Evolutionary conservation across 2,888 invertebrate species (phyloP).

Genomic region (Drosophila conformis): DNA sequence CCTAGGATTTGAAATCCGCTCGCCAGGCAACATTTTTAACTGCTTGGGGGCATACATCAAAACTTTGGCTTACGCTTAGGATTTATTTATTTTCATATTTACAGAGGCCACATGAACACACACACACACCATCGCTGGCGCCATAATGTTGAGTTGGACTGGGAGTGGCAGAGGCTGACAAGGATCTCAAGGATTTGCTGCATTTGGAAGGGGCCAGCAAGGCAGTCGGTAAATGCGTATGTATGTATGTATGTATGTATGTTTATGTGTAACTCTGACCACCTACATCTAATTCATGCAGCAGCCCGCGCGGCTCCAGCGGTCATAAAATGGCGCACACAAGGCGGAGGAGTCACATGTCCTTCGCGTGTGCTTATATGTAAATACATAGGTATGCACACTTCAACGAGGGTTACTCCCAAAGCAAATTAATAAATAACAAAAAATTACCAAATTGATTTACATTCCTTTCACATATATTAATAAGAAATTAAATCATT

Average conservation of each 20-base stretch:
- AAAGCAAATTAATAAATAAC: background rate
- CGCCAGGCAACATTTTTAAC: constrained; percentile 70
- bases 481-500: background rate
- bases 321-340: constrained; percentile 59
- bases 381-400: constrained; percentile 2
- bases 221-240: constrained; percentile 21
- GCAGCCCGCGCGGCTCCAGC: constrained; percentile 49
- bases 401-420: constrained; percentile 34
- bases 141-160: constrained; percentile 53
- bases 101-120: constrained; percentile 57
- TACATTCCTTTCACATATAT: background rate
- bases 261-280: constrained; percentile 31
- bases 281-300: constrained; percentile 72
- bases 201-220: constrained; percentile 47
- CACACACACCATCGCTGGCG: constrained; percentile 20
- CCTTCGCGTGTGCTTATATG: constrained; percentile 42
- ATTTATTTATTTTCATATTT: constrained; percentile 83
- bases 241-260: background rate
- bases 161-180: constrained; percentile 50
- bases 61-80: constrained; percentile 80
- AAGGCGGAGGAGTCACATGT: constrained; percentile 45
- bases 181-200: constrained; percentile 82
- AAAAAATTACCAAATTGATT: background rate
- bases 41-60: constrained; percentile 81
- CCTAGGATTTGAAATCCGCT: constrained; percentile 73